Evolutionary conservation across 2,113 vertebrate genomes (phyloP).

Genomic region (Murina feae): DNA sequence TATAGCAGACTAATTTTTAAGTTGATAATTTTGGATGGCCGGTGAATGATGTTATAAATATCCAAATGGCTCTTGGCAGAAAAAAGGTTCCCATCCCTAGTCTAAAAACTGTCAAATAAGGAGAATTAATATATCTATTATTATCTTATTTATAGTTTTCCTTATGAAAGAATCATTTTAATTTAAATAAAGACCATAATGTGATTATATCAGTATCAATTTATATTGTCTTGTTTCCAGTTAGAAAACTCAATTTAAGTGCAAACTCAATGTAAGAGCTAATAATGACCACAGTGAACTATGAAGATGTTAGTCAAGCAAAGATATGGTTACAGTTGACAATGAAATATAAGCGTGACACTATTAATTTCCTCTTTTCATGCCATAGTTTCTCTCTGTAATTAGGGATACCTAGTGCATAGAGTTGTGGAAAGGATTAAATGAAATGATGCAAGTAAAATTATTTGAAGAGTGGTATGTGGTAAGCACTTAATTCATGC

Average conservation of each 20-base stretch:
- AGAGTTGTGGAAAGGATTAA: neutral
- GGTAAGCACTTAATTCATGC: neutral
- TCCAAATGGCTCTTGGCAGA: no score
- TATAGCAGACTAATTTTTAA: no score
- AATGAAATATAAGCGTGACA: neutral
- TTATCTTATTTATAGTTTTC: neutral
- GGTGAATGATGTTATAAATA: no score
- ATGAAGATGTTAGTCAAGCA: neutral
- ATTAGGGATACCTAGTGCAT: neutral
- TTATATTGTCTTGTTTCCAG: neutral
- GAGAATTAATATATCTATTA: neutral
- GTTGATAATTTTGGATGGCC: no score
- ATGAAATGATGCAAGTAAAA: neutral
- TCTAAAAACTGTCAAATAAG: neutral
- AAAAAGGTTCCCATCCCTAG: no score
- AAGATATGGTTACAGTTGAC: neutral
- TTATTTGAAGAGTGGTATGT: neutral
- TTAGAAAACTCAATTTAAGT: neutral
- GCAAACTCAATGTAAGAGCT: neutral
- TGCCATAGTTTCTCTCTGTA: neutral
- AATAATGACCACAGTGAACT: neutral
- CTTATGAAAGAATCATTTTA: neutral
- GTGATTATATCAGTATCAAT: neutral
- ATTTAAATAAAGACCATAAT: slow-evolving; percentile 13
- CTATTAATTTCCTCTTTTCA: neutral